phyloP scores from a whole-genome alignment of 2,888 invertebrate genomes.

The Drosophila macrospina region DNA sequence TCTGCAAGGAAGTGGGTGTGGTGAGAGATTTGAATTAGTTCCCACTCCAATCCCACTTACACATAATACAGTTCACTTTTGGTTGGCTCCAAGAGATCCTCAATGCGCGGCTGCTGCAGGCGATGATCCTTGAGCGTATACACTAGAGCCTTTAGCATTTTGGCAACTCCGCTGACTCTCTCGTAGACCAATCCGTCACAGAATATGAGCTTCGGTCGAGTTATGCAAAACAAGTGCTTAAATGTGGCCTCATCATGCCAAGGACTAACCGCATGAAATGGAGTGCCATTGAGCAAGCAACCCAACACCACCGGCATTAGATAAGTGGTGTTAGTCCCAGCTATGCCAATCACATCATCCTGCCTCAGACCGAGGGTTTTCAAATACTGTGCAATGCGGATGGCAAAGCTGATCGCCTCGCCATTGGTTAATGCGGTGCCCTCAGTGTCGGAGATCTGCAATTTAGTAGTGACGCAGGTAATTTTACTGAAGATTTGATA shows the following conservation, averaged over 20 bases:
- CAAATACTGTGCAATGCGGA: conserved; percentile 83
- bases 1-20: conserved; percentile 38
- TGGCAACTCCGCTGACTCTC: conserved; percentile 68
- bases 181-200: conserved; percentile 80
- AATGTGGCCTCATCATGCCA: conserved; percentile 79
- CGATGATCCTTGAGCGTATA: conserved; percentile 77
- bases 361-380: conserved; percentile 74
- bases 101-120: conserved; percentile 67
- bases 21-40: neutral
- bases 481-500: neutral
- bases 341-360: conserved; percentile 83
- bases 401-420: conserved; percentile 78
- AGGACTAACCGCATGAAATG: conserved; percentile 82
- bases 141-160: conserved; percentile 71
- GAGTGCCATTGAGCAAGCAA: conserved; percentile 80
- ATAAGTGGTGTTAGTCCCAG: conserved; percentile 79
- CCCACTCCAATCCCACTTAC: conserved; percentile 56
- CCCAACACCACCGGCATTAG: conserved; percentile 82
- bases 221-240: conserved; percentile 79
- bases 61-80: conserved; percentile 70
- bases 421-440: conserved; percentile 79
- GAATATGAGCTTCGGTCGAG: conserved; percentile 83
- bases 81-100: conserved; percentile 79
- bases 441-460: conserved; percentile 81
- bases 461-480: neutral